Base-by-base conservation (phyloP, 2,113 vertebrate genomes). In the Dinomys branickii region DNA sequence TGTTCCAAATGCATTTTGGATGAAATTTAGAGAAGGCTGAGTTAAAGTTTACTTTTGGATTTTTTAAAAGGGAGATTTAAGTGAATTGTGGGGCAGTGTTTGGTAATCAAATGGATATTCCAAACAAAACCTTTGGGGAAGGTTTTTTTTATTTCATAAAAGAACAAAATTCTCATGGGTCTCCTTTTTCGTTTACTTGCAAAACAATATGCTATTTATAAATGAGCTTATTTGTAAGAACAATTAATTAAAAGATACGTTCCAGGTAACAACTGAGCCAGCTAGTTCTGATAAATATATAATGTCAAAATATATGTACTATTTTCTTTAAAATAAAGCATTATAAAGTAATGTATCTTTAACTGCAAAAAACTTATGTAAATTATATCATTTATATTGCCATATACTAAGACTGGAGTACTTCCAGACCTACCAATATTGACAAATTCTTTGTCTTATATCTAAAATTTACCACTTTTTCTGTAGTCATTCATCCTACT, bases 251-350 rank as follows among this genome's bases (percentile, higher is more conserved):
- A 93, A 78, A 73, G 5, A 94, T 63, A 7, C 38, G 44, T 50
- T 4, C 38, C 59, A 75, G 26, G 28, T 67, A 83, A n/a, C 2
- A 92, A 10, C 58, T 78, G 16, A 63, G 75, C 33, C 30, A 14
- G 13, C 35, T 82, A 61, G 14, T 94, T 44, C 20, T 91, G 12
- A 91, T 80, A 94, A 47, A 83, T 44, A 69, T 58, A 44, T 83
- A 91, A 95, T 82, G 59, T 78, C 77, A 20, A 90, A 91, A 67
- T 93, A n/a, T n/a, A n/a, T n/a, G n/a, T n/a, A n/a, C n/a, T n/a
- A n/a, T n/a, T n/a, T n/a, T n/a, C n/a, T n/a, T n/a, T n/a, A n/a
- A n/a, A n/a, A n/a, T n/a, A n/a, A n/a, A n/a, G n/a, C n/a, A n/a
- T n/a, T n/a, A n/a, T n/a, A n/a, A 84, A 59, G 14, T 78, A 4